Percentiles rank a stretch among this genome's conserved stretches.
These are phyloP conservation scores for Glandiceps talaboti DNA, from an alignment of 53 echinoderm and acorn worm species.

Conservation along the genomic window DNA sequence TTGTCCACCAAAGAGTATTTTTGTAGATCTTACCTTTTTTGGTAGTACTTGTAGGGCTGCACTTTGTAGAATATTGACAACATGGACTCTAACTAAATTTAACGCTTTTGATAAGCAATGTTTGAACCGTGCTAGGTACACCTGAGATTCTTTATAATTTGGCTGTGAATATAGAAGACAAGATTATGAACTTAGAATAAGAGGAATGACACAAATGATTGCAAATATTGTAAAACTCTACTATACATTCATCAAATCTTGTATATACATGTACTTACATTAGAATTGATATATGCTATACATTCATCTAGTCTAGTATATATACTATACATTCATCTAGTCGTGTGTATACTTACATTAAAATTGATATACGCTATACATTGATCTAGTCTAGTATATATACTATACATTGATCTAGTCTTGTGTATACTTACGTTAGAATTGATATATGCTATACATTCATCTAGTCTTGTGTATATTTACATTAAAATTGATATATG, in stretches of 20 bases:
- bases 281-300: slow-evolving; percentile 72
- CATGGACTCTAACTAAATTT: slow-evolving; percentile 60
- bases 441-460: slow-evolving; percentile 80
- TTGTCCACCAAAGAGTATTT: too few species aligned
- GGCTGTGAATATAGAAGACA: slow-evolving; percentile 36
- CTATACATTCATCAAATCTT: slow-evolving; percentile 93
- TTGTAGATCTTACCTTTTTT: slow-evolving; percentile 30
- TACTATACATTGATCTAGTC: too few species aligned
- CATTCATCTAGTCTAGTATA: slow-evolving; percentile 90
- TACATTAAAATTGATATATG: slow-evolving; percentile 75
- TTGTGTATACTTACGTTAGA: slow-evolving; percentile 87
- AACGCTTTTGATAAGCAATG: slow-evolving; percentile 83
- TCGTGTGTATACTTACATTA: slow-evolving; percentile 90
- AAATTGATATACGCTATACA: slow-evolving; percentile 69
- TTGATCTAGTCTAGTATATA: too few species aligned
- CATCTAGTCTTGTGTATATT: slow-evolving; percentile 69
- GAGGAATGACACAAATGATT: too few species aligned
- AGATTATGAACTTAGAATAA: too few species aligned
- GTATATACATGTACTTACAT: slow-evolving; percentile 65
- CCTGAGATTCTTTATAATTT: slow-evolving; percentile 85
- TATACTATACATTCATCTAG: too few species aligned
- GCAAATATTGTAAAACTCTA: too few species aligned
- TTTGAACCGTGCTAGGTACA: slow-evolving; percentile 84
- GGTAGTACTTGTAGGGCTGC: slow-evolving; percentile 77
- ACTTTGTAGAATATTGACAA: slow-evolving; percentile 72